Conservation (phyloP, 2,113 vertebrate species). For the Anolis carolinensis region DNA sequence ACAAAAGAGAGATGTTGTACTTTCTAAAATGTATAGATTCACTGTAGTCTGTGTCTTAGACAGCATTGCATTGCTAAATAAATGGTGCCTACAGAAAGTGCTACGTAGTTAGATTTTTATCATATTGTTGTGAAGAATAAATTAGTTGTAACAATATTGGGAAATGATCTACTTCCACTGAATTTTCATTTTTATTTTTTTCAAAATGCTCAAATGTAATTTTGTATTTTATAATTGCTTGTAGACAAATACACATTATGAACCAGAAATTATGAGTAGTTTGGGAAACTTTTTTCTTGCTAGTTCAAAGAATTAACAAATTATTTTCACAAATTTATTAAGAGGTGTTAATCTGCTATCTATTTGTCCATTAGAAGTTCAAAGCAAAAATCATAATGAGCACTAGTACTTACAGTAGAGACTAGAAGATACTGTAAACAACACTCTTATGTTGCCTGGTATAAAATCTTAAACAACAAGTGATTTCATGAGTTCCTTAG, state of each 20-base stretch:
- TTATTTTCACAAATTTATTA: background rate
- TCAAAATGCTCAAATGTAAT: background rate
- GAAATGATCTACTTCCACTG: background rate
- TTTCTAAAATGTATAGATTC: background rate
- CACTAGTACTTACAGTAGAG: background rate
- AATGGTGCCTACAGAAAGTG: background rate
- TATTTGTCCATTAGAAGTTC: conserved; percentile 33
- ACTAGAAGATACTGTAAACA: background rate
- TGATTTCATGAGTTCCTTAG: conserved; percentile 45
- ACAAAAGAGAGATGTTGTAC: background rate
- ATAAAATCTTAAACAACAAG: conserved; percentile 73
- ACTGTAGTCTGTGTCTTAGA: background rate
- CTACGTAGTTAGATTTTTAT: background rate
- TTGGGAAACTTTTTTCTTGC: background rate
- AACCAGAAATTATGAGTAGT: background rate
- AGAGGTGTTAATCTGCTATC: conserved; percentile 20
- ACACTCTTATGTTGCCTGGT: conserved; percentile 39
- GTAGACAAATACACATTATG: background rate
- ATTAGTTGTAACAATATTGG: background rate
- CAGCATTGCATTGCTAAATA: background rate
- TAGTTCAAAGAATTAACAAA: conserved; percentile 19
- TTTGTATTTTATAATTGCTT: background rate
- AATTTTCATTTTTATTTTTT: background rate
- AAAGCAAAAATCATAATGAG: conserved; percentile 37
- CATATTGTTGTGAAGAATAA: background rate